Conservation (phyloP, 1,140 invertebrate genomes). For the Nylanderia fulva region DNA sequence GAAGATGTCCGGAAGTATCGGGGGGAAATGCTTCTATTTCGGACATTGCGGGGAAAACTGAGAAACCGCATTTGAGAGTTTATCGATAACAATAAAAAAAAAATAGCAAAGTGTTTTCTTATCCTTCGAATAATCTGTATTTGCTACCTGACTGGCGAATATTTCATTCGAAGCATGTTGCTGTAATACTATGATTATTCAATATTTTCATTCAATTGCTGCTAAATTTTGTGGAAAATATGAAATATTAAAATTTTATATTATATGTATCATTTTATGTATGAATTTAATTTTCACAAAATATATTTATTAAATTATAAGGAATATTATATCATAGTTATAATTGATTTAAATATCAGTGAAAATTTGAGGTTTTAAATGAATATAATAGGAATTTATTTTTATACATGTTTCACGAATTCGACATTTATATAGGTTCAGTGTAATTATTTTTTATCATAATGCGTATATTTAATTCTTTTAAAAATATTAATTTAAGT, state of each 20-base stretch:
- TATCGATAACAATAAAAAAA: not conserved
- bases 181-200: not conserved
- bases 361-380: not conserved
- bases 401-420: not conserved
- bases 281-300: not conserved
- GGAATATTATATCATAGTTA: not conserved
- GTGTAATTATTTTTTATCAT: not conserved
- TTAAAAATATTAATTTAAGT: conserved; percentile 25
- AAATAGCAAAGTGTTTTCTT: not conserved
- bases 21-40: not conserved
- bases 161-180: not conserved
- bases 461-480: conserved; percentile 4
- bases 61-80: not conserved
- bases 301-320: not conserved
- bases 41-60: not conserved
- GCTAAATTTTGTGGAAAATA: not conserved
- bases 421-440: not conserved
- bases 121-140: not conserved
- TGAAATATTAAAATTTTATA: not conserved
- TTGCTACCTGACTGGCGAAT: not conserved
- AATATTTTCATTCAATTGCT: conserved; percentile 12
- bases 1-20: not conserved
- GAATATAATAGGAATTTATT: conserved; percentile 5
- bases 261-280: too few species aligned
- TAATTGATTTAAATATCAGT: not conserved